phyloP scores from a whole-genome alignment of 1,140 invertebrate genomes.

The Oncopeltus fasciatus region DNA sequence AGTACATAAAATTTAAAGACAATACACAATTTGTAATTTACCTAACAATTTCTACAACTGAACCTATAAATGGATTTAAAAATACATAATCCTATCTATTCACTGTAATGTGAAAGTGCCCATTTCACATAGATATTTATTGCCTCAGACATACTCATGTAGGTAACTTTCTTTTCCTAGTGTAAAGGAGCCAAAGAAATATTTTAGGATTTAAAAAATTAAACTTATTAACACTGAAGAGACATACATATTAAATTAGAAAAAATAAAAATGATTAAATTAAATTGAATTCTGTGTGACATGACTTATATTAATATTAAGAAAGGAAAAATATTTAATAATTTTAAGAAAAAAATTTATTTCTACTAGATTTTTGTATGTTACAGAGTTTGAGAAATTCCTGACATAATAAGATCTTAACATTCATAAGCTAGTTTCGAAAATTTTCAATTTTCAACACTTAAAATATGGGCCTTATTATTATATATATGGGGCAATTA shows the following conservation, averaged over 20 bases:
- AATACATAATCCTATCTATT: slow-evolving; percentile 17
- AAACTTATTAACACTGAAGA: neutral
- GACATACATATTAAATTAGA: neutral
- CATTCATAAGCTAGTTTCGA: neutral
- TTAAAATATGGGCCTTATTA: neutral
- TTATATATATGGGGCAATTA: neutral
- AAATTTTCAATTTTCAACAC: neutral
- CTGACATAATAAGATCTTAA: neutral
- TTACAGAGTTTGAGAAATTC: neutral
- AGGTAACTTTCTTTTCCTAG: slow-evolving; percentile 17
- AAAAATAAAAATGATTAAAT: neutral
- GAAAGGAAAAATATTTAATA: neutral
- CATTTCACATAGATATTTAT: slow-evolving; percentile 19
- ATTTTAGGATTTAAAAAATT: neutral
- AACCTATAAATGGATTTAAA: slow-evolving; percentile 18
- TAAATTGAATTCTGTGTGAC: slow-evolving; percentile 14
- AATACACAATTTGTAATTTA: slow-evolving; percentile 18
- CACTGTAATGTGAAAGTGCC: slow-evolving; percentile 18
- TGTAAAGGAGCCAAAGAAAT: neutral
- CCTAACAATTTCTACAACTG: slow-evolving; percentile 16
- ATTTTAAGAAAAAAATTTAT: neutral
- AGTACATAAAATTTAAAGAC: slow-evolving; percentile 20
- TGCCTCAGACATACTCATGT: slow-evolving; percentile 16
- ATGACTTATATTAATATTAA: neutral
- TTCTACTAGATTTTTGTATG: neutral